Conservation (phyloP, 2,797 vertebrate species). For the Pseudochirops cupreus region DNA sequence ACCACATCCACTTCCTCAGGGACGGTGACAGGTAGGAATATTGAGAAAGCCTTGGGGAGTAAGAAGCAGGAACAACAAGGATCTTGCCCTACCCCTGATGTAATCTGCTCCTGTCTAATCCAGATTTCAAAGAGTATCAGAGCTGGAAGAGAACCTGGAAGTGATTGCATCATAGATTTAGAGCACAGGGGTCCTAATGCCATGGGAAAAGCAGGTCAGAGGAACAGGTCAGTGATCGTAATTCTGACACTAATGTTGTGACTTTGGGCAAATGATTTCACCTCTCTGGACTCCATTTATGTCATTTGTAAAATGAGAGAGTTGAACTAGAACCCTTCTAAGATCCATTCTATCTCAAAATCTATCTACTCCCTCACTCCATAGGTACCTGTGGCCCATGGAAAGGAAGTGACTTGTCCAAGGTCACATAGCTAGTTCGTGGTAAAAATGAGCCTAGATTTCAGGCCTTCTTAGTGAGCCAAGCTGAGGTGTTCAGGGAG, state of each 20-base stretch:
- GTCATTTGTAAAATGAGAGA: neutral
- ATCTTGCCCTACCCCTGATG: too few relatives aligned
- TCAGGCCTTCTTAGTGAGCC: neutral
- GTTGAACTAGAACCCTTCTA: neutral
- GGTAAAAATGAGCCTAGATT: neutral
- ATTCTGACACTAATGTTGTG: neutral
- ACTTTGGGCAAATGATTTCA: neutral
- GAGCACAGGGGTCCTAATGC: too few relatives aligned
- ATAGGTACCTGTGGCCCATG: neutral
- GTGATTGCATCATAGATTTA: too few relatives aligned
- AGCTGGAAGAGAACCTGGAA: too few relatives aligned
- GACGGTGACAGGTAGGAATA: too few relatives aligned
- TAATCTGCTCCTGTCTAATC: too few relatives aligned
- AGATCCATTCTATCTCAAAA: neutral
- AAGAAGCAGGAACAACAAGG: too few relatives aligned
- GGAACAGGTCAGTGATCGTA: too few relatives aligned
- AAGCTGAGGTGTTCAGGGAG: neutral
- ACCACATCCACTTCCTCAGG: too few relatives aligned
- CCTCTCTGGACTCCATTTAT: neutral
- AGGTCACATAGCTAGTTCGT: neutral
- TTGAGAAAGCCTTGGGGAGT: too few relatives aligned
- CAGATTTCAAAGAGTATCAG: too few relatives aligned
- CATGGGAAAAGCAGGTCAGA: too few relatives aligned
- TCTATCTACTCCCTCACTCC: neutral
- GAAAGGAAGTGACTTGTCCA: neutral